These are phyloP conservation scores for Rhyacophila evoluta DNA, from an alignment of 2,888 invertebrate species.

Conservation along the genomic window DNA sequence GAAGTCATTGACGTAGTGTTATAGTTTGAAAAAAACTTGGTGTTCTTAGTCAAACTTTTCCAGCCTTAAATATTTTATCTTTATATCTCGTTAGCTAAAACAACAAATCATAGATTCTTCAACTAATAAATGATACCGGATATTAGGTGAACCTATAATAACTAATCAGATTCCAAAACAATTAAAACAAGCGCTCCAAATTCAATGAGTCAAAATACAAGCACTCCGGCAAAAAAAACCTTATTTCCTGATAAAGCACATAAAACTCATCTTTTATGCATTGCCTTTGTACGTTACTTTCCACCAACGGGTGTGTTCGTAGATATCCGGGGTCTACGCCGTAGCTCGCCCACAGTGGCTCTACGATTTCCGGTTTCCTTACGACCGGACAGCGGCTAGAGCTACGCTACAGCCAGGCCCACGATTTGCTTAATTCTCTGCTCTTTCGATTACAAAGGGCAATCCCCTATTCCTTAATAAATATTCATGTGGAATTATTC, in stretches of 20 bases:
- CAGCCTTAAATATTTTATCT: too few relatives aligned
- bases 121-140: too few relatives aligned
- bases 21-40: too few relatives aligned
- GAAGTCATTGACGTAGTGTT: too few relatives aligned
- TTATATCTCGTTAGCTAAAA: too few relatives aligned
- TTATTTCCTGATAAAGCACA: not conserved
- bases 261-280: constrained; percentile 46
- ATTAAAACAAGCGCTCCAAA: not conserved
- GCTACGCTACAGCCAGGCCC: constrained; percentile 38
- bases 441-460: constrained; percentile 54
- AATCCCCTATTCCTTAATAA: constrained; percentile 53
- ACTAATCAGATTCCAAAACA: too few relatives aligned
- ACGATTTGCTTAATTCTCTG: constrained; percentile 53
- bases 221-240: constrained; percentile 10
- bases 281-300: constrained; percentile 15
- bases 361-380: constrained; percentile 51
- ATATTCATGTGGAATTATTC: constrained; percentile 51
- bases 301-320: constrained; percentile 32
- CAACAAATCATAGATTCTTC: too few relatives aligned
- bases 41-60: too few relatives aligned
- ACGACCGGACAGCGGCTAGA: constrained; percentile 21
- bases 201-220: constrained; percentile 25
- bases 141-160: too few relatives aligned
- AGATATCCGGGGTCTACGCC: constrained; percentile 42
- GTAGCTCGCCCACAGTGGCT: constrained; percentile 41